A percentile compares a stretch with the other conserved stretches of the same genome.
Evolutionary conservation across 2,797 vertebrate species (phyloP).

Genomic region (Diplodus sargus): DNA sequence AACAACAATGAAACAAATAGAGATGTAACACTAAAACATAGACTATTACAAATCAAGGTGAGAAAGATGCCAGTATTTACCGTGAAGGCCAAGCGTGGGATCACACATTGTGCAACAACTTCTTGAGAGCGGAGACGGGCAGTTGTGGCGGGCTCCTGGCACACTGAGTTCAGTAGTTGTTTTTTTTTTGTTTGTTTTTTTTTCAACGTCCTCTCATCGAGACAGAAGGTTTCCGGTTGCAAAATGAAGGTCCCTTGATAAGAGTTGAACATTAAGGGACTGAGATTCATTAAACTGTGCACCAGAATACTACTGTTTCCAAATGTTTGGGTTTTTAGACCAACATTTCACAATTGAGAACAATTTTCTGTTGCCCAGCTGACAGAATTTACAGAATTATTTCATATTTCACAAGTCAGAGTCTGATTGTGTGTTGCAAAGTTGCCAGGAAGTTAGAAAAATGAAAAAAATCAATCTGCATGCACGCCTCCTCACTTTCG

Average conservation of each 20-base stretch:
- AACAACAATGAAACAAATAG: not conserved
- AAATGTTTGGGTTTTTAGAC: not conserved
- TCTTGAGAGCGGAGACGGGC: conserved; percentile 1
- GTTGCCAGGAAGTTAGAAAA: conserved; percentile 1
- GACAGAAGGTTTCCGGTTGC: not conserved
- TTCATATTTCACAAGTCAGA: not conserved
- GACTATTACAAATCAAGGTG: not conserved
- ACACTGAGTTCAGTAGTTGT: not conserved
- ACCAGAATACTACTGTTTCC: not conserved
- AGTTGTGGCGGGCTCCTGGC: not conserved
- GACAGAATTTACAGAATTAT: not conserved
- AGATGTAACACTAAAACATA: not conserved
- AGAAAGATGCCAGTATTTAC: not conserved
- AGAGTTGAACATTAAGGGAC: not conserved
- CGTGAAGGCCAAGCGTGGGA: not conserved
- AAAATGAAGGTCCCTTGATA: not conserved
- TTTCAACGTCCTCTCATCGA: not conserved
- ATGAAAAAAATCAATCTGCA: not conserved
- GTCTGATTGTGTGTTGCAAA: conserved; percentile 1
- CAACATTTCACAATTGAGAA: not conserved
- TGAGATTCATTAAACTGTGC: conserved; percentile 16
- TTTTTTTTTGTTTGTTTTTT: not conserved
- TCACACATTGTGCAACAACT: conserved; percentile 11
- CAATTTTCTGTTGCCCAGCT: not conserved
- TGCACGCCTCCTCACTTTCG: conserved; percentile 18